Evolutionary conservation across 2,113 vertebrate species (phyloP), one percentile per base, ranked within the genome.

Genomic region (Microtus oregoni): DNA sequence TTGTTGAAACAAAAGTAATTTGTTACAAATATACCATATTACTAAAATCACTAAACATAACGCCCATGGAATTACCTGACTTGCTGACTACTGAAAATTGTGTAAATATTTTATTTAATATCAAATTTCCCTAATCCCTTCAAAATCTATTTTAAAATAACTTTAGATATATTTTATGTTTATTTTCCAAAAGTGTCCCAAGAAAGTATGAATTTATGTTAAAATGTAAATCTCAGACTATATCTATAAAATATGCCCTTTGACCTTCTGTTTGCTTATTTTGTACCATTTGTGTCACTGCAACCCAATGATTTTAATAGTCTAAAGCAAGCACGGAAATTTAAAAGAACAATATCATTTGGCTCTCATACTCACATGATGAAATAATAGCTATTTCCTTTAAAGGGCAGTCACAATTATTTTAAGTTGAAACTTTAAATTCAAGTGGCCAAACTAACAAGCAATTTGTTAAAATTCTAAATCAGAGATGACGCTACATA

Each of bases 391-490:
- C 17, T 58, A 58, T 58, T 58, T 30, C 38, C 22, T 79, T 91
- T 86, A 58, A 89, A 89, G 73, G 10, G n/a, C 10, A 94, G 17
- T 89, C 5, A 1, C 4, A 85, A 55, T 96, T 65, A 52, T 3
- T 38, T 0, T 86, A 81, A 44, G 6, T 86, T 90, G 89, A 82
- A 86, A 90, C 5, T 38, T 50, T 58, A 28, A 78, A 67, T 87
- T 68, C 24, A 89, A 94, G 86, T 88, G 44, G 44, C 24, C 83
- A 19, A 78, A 52, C 32, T 79, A 87, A 92, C 78, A 22, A 85
- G 67, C 13, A 70, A 82, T 73, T 73, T 17, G 77, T 5, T 78
- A 5, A 61, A 78, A 72, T 7, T 90, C 55, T 95, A 76, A 55
- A 85, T 47, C 7, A 13, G 89, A 96, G 63, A 76, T 67, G 55